Evolutionary conservation across 2,888 invertebrate species (phyloP), one percentile per base, ranked within the genome.

Genomic region (Augochlorella aurata): DNA sequence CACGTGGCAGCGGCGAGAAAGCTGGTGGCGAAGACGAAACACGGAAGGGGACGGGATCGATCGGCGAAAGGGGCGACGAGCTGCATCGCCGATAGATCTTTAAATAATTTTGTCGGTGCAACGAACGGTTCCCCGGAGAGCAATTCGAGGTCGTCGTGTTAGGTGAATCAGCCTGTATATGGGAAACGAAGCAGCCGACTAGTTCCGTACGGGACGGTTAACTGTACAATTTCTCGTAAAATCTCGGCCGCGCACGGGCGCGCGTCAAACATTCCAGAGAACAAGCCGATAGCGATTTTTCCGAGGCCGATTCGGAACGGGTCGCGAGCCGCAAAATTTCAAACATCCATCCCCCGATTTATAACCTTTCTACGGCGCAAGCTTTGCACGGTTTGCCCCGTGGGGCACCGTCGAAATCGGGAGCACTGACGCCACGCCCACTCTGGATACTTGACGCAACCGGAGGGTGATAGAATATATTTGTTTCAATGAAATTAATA

Each of bases 171-270:
- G 65, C 7, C 29, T 80, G 74, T n/a, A 63, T 29, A 72, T 58
- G 76, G 78, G 18, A 67, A 78, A 81, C 75, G 69, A 75, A 78
- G 50, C 54, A 65, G 49, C 44, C 65, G 69, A 54, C 66, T 74
- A 77, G 83, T 74, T 58, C 63, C 49, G 73, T 78, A 66, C 63
- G 71, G 83, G 81, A 74, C 86, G 85, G 80, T 76, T 89, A 89
- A 88, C 89, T 89, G 88, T 89, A 89, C 82, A 88, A 83, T 88
- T 89, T 89, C 86, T 89, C 74, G 79, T 88, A 89, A 86, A 88
- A 85, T 81, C 80, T 74, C 76, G 67, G 61, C 21, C 70, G 58
- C 61, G 65, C 63, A 21, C 45, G 44, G 65, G 65, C 58, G 68
- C 58, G 61, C 38, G 77, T 72, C 74, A 81, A 82, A 82, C 84